Conservation (phyloP, 1,140 invertebrate species). For the Cecropterus lyciades region DNA sequence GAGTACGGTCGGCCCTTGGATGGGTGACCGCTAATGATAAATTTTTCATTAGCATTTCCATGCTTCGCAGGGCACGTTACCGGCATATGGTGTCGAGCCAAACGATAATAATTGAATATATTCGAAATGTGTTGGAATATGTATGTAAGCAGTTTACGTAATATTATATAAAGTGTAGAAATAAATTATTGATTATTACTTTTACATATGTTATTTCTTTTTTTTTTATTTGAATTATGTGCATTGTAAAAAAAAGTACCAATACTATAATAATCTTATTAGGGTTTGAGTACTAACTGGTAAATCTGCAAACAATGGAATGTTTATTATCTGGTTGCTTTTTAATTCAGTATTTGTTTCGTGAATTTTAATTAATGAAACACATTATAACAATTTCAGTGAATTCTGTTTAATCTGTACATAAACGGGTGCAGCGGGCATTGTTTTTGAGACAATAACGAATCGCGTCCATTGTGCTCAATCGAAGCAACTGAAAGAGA, state of each 20-base stretch:
- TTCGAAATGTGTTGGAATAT: too few relatives aligned
- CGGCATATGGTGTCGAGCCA: too few relatives aligned
- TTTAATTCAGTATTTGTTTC: not conserved
- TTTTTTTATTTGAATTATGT: too few relatives aligned
- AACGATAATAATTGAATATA: too few relatives aligned
- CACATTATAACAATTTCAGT: constrained; percentile 4
- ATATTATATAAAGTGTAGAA: not conserved
- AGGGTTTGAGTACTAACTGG: not conserved
- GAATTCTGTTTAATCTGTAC: constrained; percentile 1
- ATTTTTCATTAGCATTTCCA: not conserved
- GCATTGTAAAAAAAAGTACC: too few relatives aligned
- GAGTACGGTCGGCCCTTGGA: not conserved
- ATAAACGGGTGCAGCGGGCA: constrained; percentile 40
- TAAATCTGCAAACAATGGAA: not conserved
- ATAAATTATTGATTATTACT: too few relatives aligned
- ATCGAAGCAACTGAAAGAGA: constrained; percentile 65
- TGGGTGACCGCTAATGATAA: not conserved
- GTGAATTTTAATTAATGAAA: constrained; percentile 3
- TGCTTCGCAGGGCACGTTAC: not conserved
- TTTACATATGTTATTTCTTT: too few relatives aligned
- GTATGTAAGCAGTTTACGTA: too few relatives aligned
- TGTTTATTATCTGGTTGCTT: not conserved
- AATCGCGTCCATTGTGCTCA: constrained; percentile 48
- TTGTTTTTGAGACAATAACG: constrained; percentile 59
- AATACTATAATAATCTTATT: too few relatives aligned